phyloP scores from a whole-genome alignment of 1,140 invertebrate species.

The Drosophila nigromelanica region DNA sequence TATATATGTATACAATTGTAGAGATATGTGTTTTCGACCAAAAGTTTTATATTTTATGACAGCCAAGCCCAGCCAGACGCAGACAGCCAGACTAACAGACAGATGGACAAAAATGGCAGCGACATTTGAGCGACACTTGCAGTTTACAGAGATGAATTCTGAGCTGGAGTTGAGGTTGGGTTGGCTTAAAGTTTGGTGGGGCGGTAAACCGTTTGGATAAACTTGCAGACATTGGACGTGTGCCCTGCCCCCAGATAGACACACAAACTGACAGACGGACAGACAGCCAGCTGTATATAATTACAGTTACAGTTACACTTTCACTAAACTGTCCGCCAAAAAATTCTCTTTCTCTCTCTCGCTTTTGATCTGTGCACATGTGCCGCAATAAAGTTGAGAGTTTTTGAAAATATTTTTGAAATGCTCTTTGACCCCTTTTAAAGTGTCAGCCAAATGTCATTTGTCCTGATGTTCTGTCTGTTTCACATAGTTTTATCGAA shows the following conservation, averaged over 20 bases:
- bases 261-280: conserved; percentile 36
- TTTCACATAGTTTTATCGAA: conserved; percentile 36
- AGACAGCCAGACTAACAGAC: conserved; percentile 20
- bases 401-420: conserved; percentile 38
- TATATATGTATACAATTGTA: conserved; percentile 20
- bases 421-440: conserved; percentile 67
- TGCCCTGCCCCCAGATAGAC: conserved; percentile 12
- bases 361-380: conserved; percentile 14
- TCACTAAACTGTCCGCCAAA: conserved; percentile 55
- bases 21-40: conserved; percentile 57
- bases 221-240: conserved; percentile 58
- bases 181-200: conserved; percentile 13
- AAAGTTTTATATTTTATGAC: conserved; percentile 80
- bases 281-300: conserved; percentile 70
- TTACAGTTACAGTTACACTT: conserved; percentile 80
- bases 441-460: conserved; percentile 56
- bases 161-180: conserved; percentile 1
- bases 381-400: conserved; percentile 52
- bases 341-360: neutral
- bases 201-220: conserved; percentile 51
- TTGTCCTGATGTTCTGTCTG: conserved; percentile 2
- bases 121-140: conserved; percentile 78
- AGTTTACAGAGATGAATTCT: conserved; percentile 46
- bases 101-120: conserved; percentile 50
- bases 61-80: conserved; percentile 42